Evolutionary conservation across 2,113 vertebrate species (phyloP), one percentile per base, ranked within the genome.

Genomic region (Bubalus kerabau): DNA sequence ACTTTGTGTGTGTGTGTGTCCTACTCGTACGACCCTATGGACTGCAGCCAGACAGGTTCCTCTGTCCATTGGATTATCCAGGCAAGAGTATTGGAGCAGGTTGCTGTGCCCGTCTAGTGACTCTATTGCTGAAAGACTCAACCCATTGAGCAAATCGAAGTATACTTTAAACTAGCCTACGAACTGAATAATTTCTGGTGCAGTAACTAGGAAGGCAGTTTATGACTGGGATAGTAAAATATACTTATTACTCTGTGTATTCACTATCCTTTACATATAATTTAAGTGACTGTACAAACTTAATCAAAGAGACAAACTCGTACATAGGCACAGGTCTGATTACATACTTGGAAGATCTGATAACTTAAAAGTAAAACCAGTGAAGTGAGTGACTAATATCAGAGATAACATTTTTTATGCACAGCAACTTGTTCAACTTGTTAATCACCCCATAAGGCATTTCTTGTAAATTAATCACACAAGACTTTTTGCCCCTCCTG

Each of bases 321-420:
- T 92, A 97, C 62, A 59, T 0, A 81, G 48, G 90, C 86, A 85
- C 36, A 95, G 67, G 30, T 91, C 83, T 95, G 40, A 97, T 97
- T 89, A 93, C 59, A 92, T 40, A 93, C 28, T 80, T 62, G 91
- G 23, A 91, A 89, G 36, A 94, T 94, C 64, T 92, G 98, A 94
- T 90, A 93, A 94, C 95, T 91, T 97, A 93, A 96, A 97, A 94
- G 52, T 50, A 78, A 97, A 95, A 88, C 97, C 76, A 86, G 32
- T 50, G 43, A 94, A 76, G 52, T 94, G 80, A 95, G 88, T 93
- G 93, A 89, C 36, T 76, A 82, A 93, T 32, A 87, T 94, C 89
- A 84, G 82, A 57, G 78, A 83, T 3, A 81, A 71, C 54, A 96
- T 86, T 95, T 97, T 92, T 97, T 74, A 95, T 23, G 60, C 78